A percentile compares a stretch with the other conserved stretches of the same genome.
Evolutionary conservation across 2,113 vertebrate species (phyloP).

Genomic region (Tragulus kanchil): DNA sequence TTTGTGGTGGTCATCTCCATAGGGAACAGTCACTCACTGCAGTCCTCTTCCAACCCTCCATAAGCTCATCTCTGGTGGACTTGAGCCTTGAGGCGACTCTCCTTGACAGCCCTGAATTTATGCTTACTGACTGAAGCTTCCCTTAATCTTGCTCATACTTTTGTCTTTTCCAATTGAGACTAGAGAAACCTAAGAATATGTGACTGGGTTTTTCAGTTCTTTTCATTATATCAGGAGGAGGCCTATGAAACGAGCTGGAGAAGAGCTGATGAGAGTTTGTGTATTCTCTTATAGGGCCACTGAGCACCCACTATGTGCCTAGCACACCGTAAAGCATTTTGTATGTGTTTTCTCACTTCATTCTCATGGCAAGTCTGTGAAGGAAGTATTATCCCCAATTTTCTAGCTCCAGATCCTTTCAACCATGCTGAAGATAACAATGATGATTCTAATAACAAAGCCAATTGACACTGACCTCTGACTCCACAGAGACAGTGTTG

Average conservation of each 20-base stretch:
- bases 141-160: not conserved
- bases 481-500: not conserved
- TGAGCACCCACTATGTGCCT: not conserved
- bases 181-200: no score
- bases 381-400: not conserved
- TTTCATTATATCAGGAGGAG: not conserved
- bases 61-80: not conserved
- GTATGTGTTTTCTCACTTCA: not conserved
- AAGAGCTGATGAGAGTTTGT: not conserved
- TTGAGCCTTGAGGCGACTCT: not conserved
- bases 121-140: not conserved
- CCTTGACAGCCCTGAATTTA: not conserved
- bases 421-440: not conserved
- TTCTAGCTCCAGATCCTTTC: not conserved
- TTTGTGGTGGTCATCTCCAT: not conserved
- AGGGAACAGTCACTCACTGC: not conserved
- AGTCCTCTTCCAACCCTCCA: no score
- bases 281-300: fast-evolving
- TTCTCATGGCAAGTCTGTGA: not conserved
- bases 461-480: not conserved
- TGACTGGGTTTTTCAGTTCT: not conserved
- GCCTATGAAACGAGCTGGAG: not conserved
- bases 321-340: not conserved
- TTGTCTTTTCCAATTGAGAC: not conserved
- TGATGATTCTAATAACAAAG: not conserved